Conservation (phyloP, 2,888 invertebrate genomes). For the Epinotia ramella region DNA sequence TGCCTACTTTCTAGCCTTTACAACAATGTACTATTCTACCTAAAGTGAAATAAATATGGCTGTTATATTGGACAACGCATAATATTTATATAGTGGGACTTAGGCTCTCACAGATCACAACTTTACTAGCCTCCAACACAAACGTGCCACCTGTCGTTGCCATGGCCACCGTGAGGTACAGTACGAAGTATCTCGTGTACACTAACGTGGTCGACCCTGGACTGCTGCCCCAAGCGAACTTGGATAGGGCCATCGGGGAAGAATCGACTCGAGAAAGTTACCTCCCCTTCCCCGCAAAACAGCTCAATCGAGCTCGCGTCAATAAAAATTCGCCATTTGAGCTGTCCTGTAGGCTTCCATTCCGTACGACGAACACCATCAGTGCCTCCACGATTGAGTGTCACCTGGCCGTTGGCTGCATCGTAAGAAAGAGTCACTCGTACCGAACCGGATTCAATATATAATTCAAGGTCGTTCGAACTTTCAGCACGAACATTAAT, state of each 20-base stretch:
- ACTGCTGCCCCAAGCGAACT: constrained; percentile 36
- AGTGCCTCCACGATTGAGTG: constrained; percentile 67
- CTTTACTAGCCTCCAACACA: neutral
- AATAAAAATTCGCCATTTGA: constrained; percentile 58
- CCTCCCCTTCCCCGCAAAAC: constrained; percentile 53
- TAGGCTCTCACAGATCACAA: neutral
- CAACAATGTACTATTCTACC: constrained; percentile 32
- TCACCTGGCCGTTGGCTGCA: constrained; percentile 53
- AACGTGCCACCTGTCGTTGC: constrained; percentile 9
- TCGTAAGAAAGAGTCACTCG: constrained; percentile 63
- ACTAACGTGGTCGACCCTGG: constrained; percentile 9
- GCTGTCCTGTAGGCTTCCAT: constrained; percentile 60
- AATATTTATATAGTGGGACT: neutral
- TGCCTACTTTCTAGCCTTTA: no score
- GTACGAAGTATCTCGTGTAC: constrained; percentile 27
- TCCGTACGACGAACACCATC: constrained; percentile 66
- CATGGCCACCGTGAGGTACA: constrained; percentile 6
- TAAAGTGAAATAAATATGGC: constrained; percentile 53
- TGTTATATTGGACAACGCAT: constrained; percentile 36
- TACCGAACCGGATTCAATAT: constrained; percentile 57
- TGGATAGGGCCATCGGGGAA: constrained; percentile 49
- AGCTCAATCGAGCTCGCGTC: constrained; percentile 54
- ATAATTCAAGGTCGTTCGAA: constrained; percentile 55
- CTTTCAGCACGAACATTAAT: constrained; percentile 56
- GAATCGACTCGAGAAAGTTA: constrained; percentile 53